Conservation (phyloP, 2,113 vertebrate genomes). For the Otus sunia region DNA sequence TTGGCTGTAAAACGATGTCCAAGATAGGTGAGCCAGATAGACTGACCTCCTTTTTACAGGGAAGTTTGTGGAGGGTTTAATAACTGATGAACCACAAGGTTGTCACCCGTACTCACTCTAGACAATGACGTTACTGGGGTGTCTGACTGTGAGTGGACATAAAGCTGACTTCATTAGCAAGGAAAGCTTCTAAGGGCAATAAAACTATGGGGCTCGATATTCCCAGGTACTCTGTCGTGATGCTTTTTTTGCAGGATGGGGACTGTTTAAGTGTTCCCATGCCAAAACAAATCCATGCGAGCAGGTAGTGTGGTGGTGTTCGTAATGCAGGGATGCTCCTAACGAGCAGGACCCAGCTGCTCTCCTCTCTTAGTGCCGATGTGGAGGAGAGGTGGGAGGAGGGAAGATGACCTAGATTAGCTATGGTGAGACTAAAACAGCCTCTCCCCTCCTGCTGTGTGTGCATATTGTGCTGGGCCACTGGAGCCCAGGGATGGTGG, state of each 20-base stretch:
- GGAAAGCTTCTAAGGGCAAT: background rate
- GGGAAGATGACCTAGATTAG: background rate
- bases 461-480: background rate
- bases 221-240: background rate
- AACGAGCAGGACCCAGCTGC: background rate
- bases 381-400: background rate
- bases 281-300: background rate
- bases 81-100: background rate
- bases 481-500: background rate
- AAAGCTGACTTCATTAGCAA: background rate
- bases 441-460: background rate
- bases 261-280: background rate
- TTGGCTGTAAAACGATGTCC: background rate
- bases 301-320: background rate
- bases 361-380: background rate
- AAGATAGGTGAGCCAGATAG: background rate
- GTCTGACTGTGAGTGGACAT: background rate
- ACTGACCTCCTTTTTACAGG: background rate
- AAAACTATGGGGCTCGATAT: background rate
- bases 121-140: background rate
- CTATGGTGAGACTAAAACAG: background rate
- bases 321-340: background rate
- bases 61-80: background rate
- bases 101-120: background rate
- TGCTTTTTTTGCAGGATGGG: background rate